Evolutionary conservation across 2,888 invertebrate genomes (phyloP).

Genomic region (Kryphioiulus occultus): DNA sequence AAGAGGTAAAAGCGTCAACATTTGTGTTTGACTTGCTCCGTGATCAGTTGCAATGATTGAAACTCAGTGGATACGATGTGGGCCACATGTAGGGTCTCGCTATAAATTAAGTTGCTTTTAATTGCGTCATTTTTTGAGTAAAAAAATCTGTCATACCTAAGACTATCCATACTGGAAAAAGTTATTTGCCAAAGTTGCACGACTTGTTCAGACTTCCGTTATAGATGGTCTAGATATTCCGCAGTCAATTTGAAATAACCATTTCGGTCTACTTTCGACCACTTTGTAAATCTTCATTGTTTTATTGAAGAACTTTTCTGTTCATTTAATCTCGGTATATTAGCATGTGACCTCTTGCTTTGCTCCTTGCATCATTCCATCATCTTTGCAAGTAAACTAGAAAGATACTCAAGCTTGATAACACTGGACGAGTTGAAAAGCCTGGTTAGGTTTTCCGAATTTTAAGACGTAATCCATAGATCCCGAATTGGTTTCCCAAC

Average conservation of each 20-base stretch:
- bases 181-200: not conserved
- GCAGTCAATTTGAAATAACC: not conserved
- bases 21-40: not conserved
- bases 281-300: not conserved
- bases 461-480: slow-evolving; percentile 18
- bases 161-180: not conserved
- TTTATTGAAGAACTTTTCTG: not conserved
- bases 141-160: not conserved
- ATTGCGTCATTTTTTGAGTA: not conserved
- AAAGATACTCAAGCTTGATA: not conserved
- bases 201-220: slow-evolving; percentile 1
- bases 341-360: not conserved
- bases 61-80: not conserved
- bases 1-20: not conserved
- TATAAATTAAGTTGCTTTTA: not conserved
- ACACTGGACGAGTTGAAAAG: not conserved
- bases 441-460: not conserved
- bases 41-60: not conserved
- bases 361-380: not conserved
- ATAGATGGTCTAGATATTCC: not conserved
- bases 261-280: not conserved
- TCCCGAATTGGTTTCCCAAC: not conserved
- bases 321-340: not conserved
- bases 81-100: not conserved
- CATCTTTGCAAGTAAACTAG: not conserved